A percentile compares a stretch with the other conserved stretches of the same genome.
These are phyloP conservation scores for Osmoderma eremita DNA, from an alignment of 2,888 invertebrate genomes.

Conservation along the genomic window DNA sequence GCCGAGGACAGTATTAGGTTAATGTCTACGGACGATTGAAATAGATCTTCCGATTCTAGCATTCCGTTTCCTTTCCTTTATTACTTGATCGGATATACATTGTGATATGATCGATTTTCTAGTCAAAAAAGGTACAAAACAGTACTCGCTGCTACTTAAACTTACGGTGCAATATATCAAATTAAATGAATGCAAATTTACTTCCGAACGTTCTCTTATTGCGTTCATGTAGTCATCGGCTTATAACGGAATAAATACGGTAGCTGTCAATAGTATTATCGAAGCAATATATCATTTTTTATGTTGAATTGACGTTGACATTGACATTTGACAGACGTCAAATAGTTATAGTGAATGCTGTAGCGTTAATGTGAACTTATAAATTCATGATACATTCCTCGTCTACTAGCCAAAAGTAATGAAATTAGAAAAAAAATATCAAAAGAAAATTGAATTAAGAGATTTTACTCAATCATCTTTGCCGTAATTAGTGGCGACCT, in stretches of 20 bases:
- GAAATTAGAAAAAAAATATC: no score
- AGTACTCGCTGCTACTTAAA: conserved; percentile 10
- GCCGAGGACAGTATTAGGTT: conserved; percentile 68
- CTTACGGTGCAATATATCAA: conserved; percentile 28
- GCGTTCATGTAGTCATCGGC: not conserved
- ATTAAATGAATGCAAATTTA: not conserved
- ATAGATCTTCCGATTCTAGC: conserved; percentile 20
- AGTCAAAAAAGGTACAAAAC: conserved; percentile 33
- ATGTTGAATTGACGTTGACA: not conserved
- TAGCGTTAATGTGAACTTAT: no score
- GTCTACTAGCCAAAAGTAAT: no score
- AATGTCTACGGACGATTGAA: conserved; percentile 63
- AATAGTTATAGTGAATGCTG: not conserved
- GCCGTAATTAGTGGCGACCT: no score
- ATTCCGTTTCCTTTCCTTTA: conserved; percentile 34
- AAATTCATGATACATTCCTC: no score
- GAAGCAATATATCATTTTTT: not conserved
- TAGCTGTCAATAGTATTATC: not conserved
- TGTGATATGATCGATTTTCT: conserved; percentile 31
- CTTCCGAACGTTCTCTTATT: not conserved
- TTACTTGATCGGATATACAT: conserved; percentile 20
- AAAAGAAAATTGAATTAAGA: no score
- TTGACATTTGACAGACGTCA: conserved; percentile 1
- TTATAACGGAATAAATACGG: not conserved
- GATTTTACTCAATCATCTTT: no score